These are phyloP conservation scores for Aurelia aurita complex sp. Pacific DNA, from an alignment of 30 jellyfish, hydroid and myxozoan species.

Conservation along the genomic window DNA sequence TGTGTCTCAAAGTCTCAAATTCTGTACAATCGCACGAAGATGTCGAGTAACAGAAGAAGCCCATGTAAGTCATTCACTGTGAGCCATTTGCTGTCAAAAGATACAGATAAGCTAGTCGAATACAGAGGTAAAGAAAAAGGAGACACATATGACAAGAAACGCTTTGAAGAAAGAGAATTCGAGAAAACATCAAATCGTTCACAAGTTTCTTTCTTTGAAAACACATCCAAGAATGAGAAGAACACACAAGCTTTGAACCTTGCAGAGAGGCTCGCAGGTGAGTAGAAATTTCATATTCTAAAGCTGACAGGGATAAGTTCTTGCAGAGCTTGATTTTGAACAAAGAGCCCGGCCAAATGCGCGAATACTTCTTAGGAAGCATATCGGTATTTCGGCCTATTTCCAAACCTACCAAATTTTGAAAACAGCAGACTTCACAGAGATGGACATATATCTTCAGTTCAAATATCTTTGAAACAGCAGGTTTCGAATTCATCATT, in stretches of 20 bases:
- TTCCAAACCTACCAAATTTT: too few species aligned
- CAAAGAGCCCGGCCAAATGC: too few species aligned
- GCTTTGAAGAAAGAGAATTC: background rate
- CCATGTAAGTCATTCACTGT: constrained; percentile 23
- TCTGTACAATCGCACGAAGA: background rate
- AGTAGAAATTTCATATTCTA: background rate
- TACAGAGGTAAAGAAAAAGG: background rate
- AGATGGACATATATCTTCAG: too few species aligned
- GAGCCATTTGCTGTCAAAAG: constrained; percentile 29
- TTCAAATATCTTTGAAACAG: too few species aligned
- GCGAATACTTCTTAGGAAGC: too few species aligned
- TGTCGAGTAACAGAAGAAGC: constrained; percentile 14
- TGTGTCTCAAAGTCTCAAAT: too few species aligned
- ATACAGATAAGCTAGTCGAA: background rate
- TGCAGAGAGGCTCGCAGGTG: constrained; percentile 85
- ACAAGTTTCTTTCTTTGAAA: constrained; percentile 2
- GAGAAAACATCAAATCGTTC: background rate
- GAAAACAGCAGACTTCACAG: too few species aligned
- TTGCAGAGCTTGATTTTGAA: too few species aligned
- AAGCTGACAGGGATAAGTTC: too few species aligned
- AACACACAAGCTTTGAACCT: constrained; percentile 76
- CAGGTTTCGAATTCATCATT: too few species aligned
- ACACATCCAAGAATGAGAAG: background rate
- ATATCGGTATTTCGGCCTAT: too few species aligned
- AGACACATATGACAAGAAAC: too few species aligned